A percentile compares a stretch with the other conserved stretches of the same genome.
Evolutionary conservation across 2,888 invertebrate species (phyloP).

Genomic region (Calameuta filiformis): DNA sequence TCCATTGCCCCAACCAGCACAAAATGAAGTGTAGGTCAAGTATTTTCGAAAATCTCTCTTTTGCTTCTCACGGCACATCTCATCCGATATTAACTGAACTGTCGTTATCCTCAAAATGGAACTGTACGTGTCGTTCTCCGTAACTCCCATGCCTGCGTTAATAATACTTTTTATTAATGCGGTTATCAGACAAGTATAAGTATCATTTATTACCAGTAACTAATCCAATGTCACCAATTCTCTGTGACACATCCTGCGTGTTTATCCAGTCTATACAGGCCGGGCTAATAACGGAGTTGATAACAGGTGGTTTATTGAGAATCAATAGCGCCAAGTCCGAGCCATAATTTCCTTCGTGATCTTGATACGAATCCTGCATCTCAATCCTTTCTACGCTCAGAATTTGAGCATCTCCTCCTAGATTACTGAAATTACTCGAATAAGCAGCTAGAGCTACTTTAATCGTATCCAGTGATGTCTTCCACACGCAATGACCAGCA

Average conservation of each 20-base stretch:
- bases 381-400: slow-evolving; percentile 64
- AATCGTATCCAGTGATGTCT: slow-evolving; percentile 51
- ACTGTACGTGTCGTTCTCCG: slow-evolving; percentile 70
- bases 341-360: slow-evolving; percentile 68
- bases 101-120: slow-evolving; percentile 67
- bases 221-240: slow-evolving; percentile 39
- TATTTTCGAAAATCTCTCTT: slow-evolving; percentile 68
- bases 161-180: background rate
- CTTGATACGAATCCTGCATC: slow-evolving; percentile 67
- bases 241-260: slow-evolving; percentile 26
- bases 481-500: slow-evolving; percentile 67
- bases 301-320: slow-evolving; percentile 61
- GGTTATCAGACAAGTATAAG: background rate
- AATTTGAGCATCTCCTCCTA: slow-evolving; percentile 49
- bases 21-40: slow-evolving; percentile 72
- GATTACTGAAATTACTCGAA: slow-evolving; percentile 52
- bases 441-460: slow-evolving; percentile 59
- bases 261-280: slow-evolving; percentile 67
- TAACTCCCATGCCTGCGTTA: slow-evolving; percentile 71
- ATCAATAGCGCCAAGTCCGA: slow-evolving; percentile 71
- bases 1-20: slow-evolving; percentile 72
- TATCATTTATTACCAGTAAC: slow-evolving; percentile 37
- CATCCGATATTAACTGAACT: slow-evolving; percentile 68
- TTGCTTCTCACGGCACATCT: slow-evolving; percentile 68
- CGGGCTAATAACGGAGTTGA: slow-evolving; percentile 66